phyloP scores from a whole-genome alignment of 2,113 vertebrate species.

The Notechis scutatus region DNA sequence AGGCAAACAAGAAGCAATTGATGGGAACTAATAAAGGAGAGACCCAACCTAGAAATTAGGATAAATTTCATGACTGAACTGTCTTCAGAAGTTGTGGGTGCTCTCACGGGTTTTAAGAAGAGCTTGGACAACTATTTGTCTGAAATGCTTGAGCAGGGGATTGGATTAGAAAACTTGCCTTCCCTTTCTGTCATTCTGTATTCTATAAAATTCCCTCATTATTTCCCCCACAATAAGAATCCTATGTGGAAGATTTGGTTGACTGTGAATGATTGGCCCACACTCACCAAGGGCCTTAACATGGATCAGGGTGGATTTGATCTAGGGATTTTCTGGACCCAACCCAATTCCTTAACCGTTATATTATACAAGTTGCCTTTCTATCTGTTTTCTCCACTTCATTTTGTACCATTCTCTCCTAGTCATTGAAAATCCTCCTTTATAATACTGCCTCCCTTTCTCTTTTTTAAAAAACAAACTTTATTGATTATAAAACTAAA shows the following conservation, averaged over 20 bases:
- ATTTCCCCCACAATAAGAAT: neutral
- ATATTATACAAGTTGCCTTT: neutral
- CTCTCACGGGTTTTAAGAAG: neutral
- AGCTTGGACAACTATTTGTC: neutral
- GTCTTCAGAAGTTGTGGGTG: neutral
- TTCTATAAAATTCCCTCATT: neutral
- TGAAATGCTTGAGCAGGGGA: neutral
- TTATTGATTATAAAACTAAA: no score
- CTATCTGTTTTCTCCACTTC: neutral
- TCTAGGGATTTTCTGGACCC: neutral
- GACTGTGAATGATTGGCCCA: neutral
- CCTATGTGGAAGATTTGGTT: neutral
- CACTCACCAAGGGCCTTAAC: neutral
- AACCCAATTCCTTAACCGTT: neutral
- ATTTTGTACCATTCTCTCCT: neutral
- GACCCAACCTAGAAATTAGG: neutral
- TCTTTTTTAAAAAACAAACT: no score
- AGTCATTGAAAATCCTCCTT: neutral
- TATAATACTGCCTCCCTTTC: neutral
- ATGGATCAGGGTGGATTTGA: neutral
- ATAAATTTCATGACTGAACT: neutral
- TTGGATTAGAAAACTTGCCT: neutral
- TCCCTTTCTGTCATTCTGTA: neutral
- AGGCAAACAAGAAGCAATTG: neutral
- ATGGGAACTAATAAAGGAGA: neutral